phyloP scores from a whole-genome alignment of 2,888 invertebrate genomes.

The Drosophila robusta region DNA sequence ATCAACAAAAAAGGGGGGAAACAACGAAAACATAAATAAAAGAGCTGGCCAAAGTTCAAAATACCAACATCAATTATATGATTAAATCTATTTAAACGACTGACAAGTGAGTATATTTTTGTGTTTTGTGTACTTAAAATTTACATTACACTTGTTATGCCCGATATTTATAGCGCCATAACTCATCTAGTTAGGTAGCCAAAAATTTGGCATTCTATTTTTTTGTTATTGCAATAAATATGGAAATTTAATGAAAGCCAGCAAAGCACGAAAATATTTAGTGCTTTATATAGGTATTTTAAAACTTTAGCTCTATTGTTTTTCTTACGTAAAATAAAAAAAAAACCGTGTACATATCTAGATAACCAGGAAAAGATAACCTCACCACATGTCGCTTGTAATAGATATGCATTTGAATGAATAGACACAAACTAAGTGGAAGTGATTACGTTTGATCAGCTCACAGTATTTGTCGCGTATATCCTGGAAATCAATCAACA shows the following conservation, averaged over 20 bases:
- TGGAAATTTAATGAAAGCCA: neutral
- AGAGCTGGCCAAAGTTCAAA: neutral
- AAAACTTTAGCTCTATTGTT: too few relatives aligned
- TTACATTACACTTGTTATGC: neutral
- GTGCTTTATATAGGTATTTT: neutral
- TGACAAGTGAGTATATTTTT: constrained; percentile 36
- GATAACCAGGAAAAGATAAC: neutral
- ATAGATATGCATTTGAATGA: constrained; percentile 3
- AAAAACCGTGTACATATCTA: too few relatives aligned
- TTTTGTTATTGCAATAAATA: too few relatives aligned
- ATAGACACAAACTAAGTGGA: constrained; percentile 8
- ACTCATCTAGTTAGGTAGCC: neutral
- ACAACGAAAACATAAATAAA: constrained; percentile 3
- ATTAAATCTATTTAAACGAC: constrained; percentile 10
- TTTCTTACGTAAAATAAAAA: too few relatives aligned
- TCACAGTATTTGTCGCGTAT: constrained; percentile 2
- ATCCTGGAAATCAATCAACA: constrained; percentile 45
- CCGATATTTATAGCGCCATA: neutral
- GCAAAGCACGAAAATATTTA: neutral
- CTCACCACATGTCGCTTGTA: neutral
- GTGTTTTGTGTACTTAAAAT: neutral
- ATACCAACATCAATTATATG: constrained; percentile 13
- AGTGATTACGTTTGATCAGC: constrained; percentile 27
- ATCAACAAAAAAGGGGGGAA: constrained; percentile 2
- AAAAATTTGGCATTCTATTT: too few relatives aligned